These are phyloP conservation scores for Misgurnus mizolepis DNA, from an alignment of 2,113 vertebrate species.

Conservation along the genomic window DNA sequence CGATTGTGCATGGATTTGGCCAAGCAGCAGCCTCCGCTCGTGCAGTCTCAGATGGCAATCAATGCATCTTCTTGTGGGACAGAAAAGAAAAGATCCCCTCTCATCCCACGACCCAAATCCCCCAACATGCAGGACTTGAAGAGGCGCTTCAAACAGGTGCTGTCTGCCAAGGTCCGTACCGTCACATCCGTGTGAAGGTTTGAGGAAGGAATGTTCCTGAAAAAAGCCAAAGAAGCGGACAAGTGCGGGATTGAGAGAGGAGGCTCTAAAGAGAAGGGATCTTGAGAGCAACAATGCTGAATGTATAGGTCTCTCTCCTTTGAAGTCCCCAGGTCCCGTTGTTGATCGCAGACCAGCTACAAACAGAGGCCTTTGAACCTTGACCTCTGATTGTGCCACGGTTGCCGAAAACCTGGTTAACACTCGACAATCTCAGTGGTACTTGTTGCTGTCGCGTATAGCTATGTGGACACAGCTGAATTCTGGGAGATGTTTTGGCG, in stretches of 20 bases:
- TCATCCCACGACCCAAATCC: slow-evolving; percentile 93
- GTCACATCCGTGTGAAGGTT: slow-evolving; percentile 89
- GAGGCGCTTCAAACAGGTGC: slow-evolving; percentile 94
- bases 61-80: slow-evolving; percentile 38
- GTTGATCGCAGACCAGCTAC: slow-evolving; percentile 28
- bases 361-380: slow-evolving; percentile 25
- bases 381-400: slow-evolving; percentile 29
- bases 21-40: slow-evolving; percentile 73
- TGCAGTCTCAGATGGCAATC: slow-evolving; percentile 61
- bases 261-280: neutral
- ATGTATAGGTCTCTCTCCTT: slow-evolving; percentile 9
- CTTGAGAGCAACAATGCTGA: slow-evolving; percentile 1
- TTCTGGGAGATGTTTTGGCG: neutral
- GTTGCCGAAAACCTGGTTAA: slow-evolving; percentile 19
- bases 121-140: slow-evolving; percentile 99
- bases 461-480: slow-evolving; percentile 18
- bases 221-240: slow-evolving; percentile 23
- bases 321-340: neutral
- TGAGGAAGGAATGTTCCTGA: slow-evolving; percentile 43
- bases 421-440: slow-evolving; percentile 18
- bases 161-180: slow-evolving; percentile 95
- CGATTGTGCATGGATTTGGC: slow-evolving; percentile 90
- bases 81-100: slow-evolving; percentile 86
- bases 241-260: slow-evolving; percentile 21
- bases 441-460: slow-evolving; percentile 24